A percentile compares a stretch with the other conserved stretches of the same genome.
Evolutionary conservation across 1,140 invertebrate genomes (phyloP).

Genomic region (Eumeta japonica): DNA sequence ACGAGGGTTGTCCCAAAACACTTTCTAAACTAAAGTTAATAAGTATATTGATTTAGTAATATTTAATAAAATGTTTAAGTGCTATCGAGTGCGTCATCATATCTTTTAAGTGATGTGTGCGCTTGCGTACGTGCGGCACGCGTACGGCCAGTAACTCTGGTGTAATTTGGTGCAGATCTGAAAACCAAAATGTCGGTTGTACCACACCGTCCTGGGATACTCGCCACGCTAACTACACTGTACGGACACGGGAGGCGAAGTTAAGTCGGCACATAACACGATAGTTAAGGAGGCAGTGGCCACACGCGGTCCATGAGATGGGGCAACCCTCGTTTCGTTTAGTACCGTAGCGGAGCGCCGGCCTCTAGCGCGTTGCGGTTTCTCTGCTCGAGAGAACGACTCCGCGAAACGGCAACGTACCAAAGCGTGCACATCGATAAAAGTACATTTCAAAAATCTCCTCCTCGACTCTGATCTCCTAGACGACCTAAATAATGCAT

Average conservation of each 20-base stretch:
- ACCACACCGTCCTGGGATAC: conserved; percentile 50
- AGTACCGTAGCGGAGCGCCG: conserved; percentile 20
- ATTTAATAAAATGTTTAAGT: conserved; percentile 48
- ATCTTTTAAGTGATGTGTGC: conserved; percentile 56
- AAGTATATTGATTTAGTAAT: conserved; percentile 42
- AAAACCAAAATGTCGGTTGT: conserved; percentile 58
- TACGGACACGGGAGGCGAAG: conserved; percentile 52
- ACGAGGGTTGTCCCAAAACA: conserved; percentile 58
- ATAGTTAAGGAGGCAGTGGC: too few relatives aligned
- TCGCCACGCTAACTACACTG: conserved; percentile 37
- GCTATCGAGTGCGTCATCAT: conserved; percentile 55
- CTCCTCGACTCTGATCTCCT: too few relatives aligned
- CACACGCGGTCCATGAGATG: conserved; percentile 46
- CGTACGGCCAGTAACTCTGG: conserved; percentile 58
- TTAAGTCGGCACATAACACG: too few relatives aligned
- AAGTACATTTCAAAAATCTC: too few relatives aligned
- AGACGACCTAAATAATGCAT: too few relatives aligned
- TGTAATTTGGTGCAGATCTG: conserved; percentile 58
- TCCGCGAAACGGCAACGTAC: conserved; percentile 21
- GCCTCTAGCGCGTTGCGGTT: too few relatives aligned
- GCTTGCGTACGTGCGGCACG: conserved; percentile 57
- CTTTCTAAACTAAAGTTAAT: conserved; percentile 48
- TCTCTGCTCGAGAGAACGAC: too few relatives aligned
- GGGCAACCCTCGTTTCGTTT: conserved; percentile 56
- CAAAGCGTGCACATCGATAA: too few relatives aligned